Conservation (phyloP, 2,113 vertebrate genomes). For the Xiphophorus hellerii region DNA sequence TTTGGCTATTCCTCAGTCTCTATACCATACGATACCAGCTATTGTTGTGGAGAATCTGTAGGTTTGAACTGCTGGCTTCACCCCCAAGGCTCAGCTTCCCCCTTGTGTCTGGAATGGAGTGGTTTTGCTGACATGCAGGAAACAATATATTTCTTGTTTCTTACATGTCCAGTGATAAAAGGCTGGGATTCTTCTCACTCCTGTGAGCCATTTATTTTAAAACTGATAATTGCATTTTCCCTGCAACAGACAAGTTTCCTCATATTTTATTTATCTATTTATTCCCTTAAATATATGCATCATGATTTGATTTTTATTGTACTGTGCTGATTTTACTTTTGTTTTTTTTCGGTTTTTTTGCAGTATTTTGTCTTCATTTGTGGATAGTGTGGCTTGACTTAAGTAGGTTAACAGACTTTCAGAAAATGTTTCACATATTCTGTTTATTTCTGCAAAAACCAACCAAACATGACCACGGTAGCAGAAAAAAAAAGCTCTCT, state of each 20-base stretch:
- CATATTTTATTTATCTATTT: slow-evolving; percentile 59
- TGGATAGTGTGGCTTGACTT: slow-evolving; percentile 7
- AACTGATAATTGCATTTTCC: slow-evolving; percentile 68
- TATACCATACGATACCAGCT: slow-evolving; percentile 57
- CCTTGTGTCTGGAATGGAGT: slow-evolving; percentile 55
- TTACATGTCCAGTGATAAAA: slow-evolving; percentile 59
- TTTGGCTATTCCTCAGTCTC: slow-evolving; percentile 36
- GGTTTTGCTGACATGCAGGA: slow-evolving; percentile 62
- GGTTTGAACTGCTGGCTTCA: slow-evolving; percentile 39
- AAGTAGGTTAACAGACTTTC: slow-evolving; percentile 40
- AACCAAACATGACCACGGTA: slow-evolving; percentile 35
- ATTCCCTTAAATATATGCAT: not conserved
- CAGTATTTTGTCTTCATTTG: slow-evolving; percentile 25
- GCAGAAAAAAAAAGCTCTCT: slow-evolving; percentile 85
- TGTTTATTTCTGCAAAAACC: slow-evolving; percentile 36
- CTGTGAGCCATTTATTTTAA: slow-evolving; percentile 73
- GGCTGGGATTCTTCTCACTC: slow-evolving; percentile 78
- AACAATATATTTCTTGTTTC: slow-evolving; percentile 38
- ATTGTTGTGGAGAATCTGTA: slow-evolving; percentile 70
- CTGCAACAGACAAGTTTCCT: slow-evolving; percentile 65
- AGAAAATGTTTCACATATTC: slow-evolving; percentile 37
- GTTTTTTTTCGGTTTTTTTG: slow-evolving; percentile 11
- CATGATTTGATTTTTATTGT: not conserved
- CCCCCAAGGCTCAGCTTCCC: slow-evolving; percentile 61
- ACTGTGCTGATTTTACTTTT: not conserved